These are phyloP conservation scores for Arctocebus calabarensis DNA, from an alignment of 2,797 vertebrate species.

Conservation along the genomic window DNA sequence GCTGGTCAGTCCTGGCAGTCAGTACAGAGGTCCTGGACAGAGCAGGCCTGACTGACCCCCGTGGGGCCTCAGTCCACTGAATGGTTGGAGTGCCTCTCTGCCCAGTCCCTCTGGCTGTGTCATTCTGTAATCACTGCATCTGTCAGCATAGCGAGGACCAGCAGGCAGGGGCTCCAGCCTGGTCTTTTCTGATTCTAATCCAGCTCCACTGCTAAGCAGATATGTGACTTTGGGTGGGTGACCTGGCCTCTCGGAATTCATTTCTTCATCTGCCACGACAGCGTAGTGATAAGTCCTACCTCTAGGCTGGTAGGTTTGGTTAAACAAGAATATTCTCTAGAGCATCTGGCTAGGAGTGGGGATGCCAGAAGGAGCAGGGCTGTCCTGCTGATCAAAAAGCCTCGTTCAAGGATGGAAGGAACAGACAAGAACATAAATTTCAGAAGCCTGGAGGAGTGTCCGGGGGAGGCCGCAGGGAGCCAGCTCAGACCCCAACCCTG, in stretches of 20 bases:
- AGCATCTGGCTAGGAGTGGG: not conserved
- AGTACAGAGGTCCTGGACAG: not conserved
- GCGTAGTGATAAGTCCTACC: not conserved
- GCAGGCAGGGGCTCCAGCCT: not conserved
- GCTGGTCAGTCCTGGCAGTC: not conserved
- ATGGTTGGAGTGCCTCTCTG: not conserved
- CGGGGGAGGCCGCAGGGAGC: too few species aligned
- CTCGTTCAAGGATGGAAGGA: not conserved
- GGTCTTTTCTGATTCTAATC: not conserved
- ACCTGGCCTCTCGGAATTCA: not conserved
- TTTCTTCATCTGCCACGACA: not conserved
- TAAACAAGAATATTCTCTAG: not conserved
- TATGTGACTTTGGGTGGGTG: not conserved
- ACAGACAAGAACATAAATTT: not conserved
- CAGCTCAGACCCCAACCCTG: not conserved
- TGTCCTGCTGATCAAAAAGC: too few species aligned
- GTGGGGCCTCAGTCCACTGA: not conserved
- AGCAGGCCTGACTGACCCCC: too few species aligned
- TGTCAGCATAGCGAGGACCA: accelerated
- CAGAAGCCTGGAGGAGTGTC: not conserved
- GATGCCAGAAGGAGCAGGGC: not conserved
- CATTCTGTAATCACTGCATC: not conserved
- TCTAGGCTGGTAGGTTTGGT: not conserved
- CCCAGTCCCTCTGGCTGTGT: not conserved
- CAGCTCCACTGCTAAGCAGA: not conserved